Evolutionary conservation across 2,113 vertebrate species (phyloP), one percentile per base, ranked within the genome.

Genomic region (Myanophis thanlyinensis): DNA sequence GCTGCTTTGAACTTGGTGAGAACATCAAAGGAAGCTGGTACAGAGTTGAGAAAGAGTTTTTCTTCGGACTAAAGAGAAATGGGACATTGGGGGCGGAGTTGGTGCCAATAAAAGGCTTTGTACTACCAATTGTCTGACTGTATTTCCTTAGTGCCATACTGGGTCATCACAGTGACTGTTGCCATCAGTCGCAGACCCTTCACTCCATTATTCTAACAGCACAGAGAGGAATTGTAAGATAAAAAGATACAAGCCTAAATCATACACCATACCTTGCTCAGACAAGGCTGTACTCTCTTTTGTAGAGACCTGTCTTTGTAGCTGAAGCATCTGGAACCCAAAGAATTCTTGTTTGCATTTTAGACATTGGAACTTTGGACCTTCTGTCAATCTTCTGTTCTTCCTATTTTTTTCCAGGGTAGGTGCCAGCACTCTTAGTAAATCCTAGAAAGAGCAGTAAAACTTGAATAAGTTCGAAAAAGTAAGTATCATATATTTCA

Each of bases 291-390:
- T 7, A n/a, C 80, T 91, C 25, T 94, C 89, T 22, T 93, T 91
- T 88, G 94, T 90, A 93, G 90, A 48, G 89, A 89, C 94, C 1
- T 85, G n/a, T 92, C 73, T 93, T 95, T 96, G 95, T 47, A 59
- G 67, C 80, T 93, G 93, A 44, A 47, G 5, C 27, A 8, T 7
- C 92, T 93, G 30, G 22, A 54, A 49, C 52, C 93, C 95, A 0
- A 18, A 94, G 95, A 99, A 98, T 95, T 98, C 98, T 0, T 95
- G 96, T 73, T 97, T 96, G 96, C 98, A 99, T 93, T 98, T 98
- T 15, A 99, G 98, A 92, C 98, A 99, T 95, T 99, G 98, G 90
- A 99, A 94, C 27, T 94, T 96, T 0, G 91, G 46, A 1, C 85
- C 87, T 89, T 93, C 87, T 2, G 89, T 93, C 20, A 96, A 95